Conservation (phyloP, 2,888 invertebrate genomes). For the Torymus auratus region DNA sequence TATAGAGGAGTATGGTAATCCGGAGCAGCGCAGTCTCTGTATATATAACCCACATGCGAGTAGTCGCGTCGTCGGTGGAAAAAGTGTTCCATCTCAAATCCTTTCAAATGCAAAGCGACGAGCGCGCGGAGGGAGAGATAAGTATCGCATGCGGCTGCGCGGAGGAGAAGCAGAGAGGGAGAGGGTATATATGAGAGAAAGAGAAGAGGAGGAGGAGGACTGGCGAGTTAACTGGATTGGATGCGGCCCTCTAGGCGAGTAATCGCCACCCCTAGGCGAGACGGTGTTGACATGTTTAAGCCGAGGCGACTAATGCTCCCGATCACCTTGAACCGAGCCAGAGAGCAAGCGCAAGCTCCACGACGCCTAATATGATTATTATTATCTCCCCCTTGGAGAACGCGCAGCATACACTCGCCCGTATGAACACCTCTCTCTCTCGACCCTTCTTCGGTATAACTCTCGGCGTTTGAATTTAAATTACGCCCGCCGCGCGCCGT, state of each 20-base stretch:
- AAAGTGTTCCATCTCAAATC: neutral
- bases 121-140: slow-evolving; percentile 5
- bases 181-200: too few species aligned
- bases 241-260: slow-evolving; percentile 1
- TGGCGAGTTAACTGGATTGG: slow-evolving; percentile 24
- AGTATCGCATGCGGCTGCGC: neutral
- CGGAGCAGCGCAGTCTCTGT: neutral
- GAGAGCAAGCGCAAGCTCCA: too few species aligned
- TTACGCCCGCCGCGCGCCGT: neutral
- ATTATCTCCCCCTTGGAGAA: neutral
- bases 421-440: too few species aligned
- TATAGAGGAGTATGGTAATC: neutral
- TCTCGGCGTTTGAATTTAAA: slow-evolving; percentile 26
- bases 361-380: slow-evolving; percentile 35
- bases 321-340: slow-evolving; percentile 44
- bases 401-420: neutral
- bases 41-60: slow-evolving; percentile 1
- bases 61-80: neutral
- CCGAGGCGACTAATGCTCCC: slow-evolving; percentile 38
- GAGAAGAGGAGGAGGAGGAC: neutral
- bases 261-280: slow-evolving; percentile 42
- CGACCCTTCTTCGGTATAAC: neutral
- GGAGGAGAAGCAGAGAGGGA: neutral
- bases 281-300: slow-evolving; percentile 43
- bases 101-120: neutral